Conservation (phyloP, 2,797 vertebrate species). For the Pachyuromys duprasi region DNA sequence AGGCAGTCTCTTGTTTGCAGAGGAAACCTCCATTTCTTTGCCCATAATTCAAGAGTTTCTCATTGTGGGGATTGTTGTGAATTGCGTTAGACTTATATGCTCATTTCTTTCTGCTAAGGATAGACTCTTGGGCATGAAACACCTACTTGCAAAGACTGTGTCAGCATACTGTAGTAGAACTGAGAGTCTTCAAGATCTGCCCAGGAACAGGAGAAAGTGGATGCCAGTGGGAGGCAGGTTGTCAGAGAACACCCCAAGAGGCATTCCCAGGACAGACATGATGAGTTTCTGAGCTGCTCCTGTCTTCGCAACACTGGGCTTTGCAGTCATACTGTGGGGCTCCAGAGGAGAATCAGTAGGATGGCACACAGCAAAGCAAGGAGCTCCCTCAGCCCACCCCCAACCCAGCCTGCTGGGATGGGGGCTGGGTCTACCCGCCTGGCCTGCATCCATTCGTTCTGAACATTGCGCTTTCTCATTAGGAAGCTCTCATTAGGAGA, state of each 20-base stretch:
- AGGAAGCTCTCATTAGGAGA: conserved; percentile 74
- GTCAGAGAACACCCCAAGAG: neutral
- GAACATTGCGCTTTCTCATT: conserved; percentile 72
- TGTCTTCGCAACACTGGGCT: neutral
- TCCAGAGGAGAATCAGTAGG: neutral
- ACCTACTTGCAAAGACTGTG: neutral
- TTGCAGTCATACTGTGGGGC: neutral
- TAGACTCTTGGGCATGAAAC: conserved; percentile 28
- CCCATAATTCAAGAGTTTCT: conserved; percentile 42
- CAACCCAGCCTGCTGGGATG: neutral
- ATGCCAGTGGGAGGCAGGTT: neutral
- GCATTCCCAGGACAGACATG: neutral
- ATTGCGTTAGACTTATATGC: conserved; percentile 45
- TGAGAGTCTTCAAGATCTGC: neutral
- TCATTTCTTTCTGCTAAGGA: conserved; percentile 53
- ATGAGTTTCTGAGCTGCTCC: neutral
- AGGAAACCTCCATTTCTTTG: conserved; percentile 33
- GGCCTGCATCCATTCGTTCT: conserved; percentile 72
- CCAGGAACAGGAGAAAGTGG: neutral
- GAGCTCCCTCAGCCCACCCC: neutral
- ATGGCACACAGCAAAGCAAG: neutral
- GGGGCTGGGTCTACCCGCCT: neutral
- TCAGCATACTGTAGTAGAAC: neutral
- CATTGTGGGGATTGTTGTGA: conserved; percentile 47
- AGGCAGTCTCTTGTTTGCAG: conserved; percentile 47